phyloP scores from a whole-genome alignment of 2,113 vertebrate genomes.

The Helogale parvula region DNA sequence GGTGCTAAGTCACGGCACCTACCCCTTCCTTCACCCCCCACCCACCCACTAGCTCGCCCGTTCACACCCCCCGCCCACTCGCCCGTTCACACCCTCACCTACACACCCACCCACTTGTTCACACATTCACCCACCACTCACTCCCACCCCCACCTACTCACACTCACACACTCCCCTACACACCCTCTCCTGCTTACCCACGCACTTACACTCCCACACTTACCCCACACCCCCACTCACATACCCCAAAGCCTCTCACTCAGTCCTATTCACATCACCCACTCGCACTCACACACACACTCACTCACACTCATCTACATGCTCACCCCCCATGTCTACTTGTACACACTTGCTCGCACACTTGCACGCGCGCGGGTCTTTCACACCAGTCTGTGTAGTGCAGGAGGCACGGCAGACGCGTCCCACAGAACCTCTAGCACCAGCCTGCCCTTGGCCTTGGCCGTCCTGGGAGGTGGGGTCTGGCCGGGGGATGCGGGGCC shows the following conservation, averaged over 20 bases:
- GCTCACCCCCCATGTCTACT: no score
- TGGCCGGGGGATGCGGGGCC: not conserved
- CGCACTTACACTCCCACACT: not conserved
- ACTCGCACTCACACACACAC: not conserved
- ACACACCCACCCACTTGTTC: not conserved
- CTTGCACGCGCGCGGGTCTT: not conserved
- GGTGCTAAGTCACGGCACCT: not conserved
- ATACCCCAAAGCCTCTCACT: not conserved
- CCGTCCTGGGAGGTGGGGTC: not conserved
- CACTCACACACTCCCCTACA: no score
- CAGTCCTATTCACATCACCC: not conserved
- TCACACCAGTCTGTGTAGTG: not conserved
- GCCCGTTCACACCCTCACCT: not conserved
- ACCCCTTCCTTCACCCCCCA: not conserved
- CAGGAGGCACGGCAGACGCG: not conserved
- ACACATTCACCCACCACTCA: not conserved
- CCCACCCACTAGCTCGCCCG: not conserved
- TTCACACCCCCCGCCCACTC: no score
- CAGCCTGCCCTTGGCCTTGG: not conserved
- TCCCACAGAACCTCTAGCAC: not conserved
- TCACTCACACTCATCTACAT: not conserved
- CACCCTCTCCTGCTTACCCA: not conserved
- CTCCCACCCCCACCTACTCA: not conserved
- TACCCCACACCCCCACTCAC: not conserved
- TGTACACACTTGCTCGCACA: not conserved